Base-by-base conservation (phyloP, 2,113 vertebrate species). In the Paramormyrops kingsleyae region DNA sequence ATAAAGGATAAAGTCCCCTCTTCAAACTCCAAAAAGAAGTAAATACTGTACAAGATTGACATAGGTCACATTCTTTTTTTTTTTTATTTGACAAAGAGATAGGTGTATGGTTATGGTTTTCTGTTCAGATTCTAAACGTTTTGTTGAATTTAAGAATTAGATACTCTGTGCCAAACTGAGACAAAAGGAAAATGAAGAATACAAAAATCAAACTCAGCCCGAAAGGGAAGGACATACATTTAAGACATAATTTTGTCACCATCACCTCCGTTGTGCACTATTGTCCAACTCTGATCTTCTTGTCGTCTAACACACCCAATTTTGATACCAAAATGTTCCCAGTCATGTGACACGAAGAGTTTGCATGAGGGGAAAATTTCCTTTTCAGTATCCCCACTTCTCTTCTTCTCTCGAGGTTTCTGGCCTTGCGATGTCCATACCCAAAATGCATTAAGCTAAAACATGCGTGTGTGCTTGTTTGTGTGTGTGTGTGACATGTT, bases 261-360 rank as follows among this genome's bases (percentile, higher is more conserved):
- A 13, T 59, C 31, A 66, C 59, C 59, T 27, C n/a, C 0, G 3
- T 10, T 66, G 89, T 53, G 66, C 91, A 49, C 88, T 74, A 74
- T 70, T 92, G 87, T 90, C 90, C 91, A 90, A 90, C 91, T 90
- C 87, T 91, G 90, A 92, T 91, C 92, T 91, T 83, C 84, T 90
- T 89, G 77, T 88, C 80, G 74, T 90, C 90, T 91, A 91, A 92
- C 89, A 90, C 90, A 92, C 89, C 91, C 91, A 90, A 89, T 91
- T 90, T 91, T 52, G 50, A 90, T 88, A 62, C 87, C 90, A 62
- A 85, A 90, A 85, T 83, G 83, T 50, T 62, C 89, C 87, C 87
- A 91, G 91, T 92, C 91, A 92, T 91, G 91, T 92, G 90, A 92
- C 92, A 91, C 85, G 52, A 50, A 56, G 44, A 27, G 15, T 89